A percentile compares a stretch with the other conserved stretches of the same genome.
phyloP scores from a whole-genome alignment of 2,888 invertebrate genomes.

The Cheilosia vernalis region DNA sequence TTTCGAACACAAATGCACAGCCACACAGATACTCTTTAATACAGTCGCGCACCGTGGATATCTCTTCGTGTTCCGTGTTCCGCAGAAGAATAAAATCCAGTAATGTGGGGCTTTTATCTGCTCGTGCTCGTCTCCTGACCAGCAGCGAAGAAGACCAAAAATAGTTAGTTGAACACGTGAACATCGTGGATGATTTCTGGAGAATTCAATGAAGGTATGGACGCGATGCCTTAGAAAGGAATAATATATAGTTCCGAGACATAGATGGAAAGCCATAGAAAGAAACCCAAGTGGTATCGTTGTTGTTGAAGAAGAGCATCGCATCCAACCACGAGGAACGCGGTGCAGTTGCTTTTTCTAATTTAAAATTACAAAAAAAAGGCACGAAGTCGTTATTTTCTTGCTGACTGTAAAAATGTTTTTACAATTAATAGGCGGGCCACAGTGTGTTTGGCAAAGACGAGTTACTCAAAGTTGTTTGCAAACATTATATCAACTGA shows the following conservation, averaged over 20 bases:
- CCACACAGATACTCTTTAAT: slow-evolving; percentile 43
- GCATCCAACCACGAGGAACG: slow-evolving; percentile 9
- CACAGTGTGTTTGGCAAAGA: slow-evolving; percentile 6
- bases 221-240: slow-evolving; percentile 62
- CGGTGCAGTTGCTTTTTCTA: slow-evolving; percentile 4
- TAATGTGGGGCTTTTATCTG: slow-evolving; percentile 25
- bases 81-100: slow-evolving; percentile 25
- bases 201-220: slow-evolving; percentile 42
- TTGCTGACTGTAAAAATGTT: not conserved
- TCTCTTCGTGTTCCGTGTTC: slow-evolving; percentile 41
- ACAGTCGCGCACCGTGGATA: slow-evolving; percentile 18
- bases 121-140: slow-evolving; percentile 12
- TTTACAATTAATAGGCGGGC: not conserved
- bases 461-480: no score
- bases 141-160: slow-evolving; percentile 56
- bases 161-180: slow-evolving; percentile 66
- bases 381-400: slow-evolving; percentile 7
- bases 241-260: slow-evolving; percentile 45
- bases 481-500: no score
- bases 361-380: slow-evolving; percentile 17
- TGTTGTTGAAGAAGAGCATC: slow-evolving; percentile 11
- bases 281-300: not conserved
- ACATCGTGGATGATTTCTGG: slow-evolving; percentile 38
- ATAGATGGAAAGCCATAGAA: slow-evolving; percentile 15
- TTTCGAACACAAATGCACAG: slow-evolving; percentile 48